These are phyloP conservation scores for Drosophila parabipectinata DNA, from an alignment of 1,140 invertebrate species.

Conservation along the genomic window DNA sequence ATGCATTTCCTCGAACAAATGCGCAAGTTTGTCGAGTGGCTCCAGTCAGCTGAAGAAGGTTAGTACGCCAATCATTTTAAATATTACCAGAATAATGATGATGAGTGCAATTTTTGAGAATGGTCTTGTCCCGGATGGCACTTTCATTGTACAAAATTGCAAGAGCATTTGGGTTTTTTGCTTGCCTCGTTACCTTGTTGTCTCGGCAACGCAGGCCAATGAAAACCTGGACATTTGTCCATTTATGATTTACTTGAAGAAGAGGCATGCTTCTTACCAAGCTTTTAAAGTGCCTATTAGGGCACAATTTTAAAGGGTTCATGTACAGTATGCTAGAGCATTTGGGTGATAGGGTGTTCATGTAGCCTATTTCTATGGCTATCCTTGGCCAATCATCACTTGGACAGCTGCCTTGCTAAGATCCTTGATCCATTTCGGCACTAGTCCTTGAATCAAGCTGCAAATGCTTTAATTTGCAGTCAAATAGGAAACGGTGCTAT, in stretches of 20 bases:
- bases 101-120: constrained; percentile 31
- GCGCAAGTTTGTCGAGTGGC: constrained; percentile 98
- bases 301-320: constrained; percentile 35
- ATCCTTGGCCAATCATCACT: constrained; percentile 70
- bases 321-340: constrained; percentile 65
- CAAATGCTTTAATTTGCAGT: neutral
- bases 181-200: constrained; percentile 70
- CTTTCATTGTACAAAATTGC: constrained; percentile 72
- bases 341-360: constrained; percentile 77
- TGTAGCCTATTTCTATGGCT: constrained; percentile 68
- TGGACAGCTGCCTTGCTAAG: constrained; percentile 38
- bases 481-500: neutral
- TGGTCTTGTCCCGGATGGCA: constrained; percentile 43
- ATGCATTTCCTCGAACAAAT: constrained; percentile 98
- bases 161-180: constrained; percentile 77
- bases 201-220: constrained; percentile 73
- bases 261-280: constrained; percentile 29
- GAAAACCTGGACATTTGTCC: constrained; percentile 67
- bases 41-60: constrained; percentile 97
- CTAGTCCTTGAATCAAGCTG: neutral
- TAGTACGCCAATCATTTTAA: constrained; percentile 24
- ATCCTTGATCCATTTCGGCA: neutral
- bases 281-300: constrained; percentile 35
- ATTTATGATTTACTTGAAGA: neutral
- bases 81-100: too few relatives aligned